These are phyloP conservation scores for Montipora foliosa DNA, from an alignment of 64 coral and sea anemone species.

Conservation along the genomic window DNA sequence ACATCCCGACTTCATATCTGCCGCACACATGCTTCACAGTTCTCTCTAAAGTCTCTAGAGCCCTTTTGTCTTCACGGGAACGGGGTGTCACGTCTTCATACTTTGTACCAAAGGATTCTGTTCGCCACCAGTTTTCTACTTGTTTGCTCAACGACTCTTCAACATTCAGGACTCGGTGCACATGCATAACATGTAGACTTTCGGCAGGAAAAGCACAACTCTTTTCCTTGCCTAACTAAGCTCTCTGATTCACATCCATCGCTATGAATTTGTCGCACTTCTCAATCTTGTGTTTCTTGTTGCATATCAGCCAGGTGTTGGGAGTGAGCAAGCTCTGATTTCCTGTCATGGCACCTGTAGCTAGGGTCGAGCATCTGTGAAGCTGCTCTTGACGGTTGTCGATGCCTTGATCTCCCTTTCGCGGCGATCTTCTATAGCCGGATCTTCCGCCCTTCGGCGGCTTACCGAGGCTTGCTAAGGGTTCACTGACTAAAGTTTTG, in stretches of 20 bases:
- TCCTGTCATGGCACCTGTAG: neutral
- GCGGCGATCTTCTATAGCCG: constrained; percentile 30
- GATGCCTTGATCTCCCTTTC: neutral
- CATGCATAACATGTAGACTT: too few species aligned
- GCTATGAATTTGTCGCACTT: constrained; percentile 51
- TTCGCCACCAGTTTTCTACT: too few species aligned
- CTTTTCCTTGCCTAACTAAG: constrained; percentile 53
- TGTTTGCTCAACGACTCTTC: too few species aligned
- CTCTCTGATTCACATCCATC: constrained; percentile 59
- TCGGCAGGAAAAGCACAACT: constrained; percentile 67
- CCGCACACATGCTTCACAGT: constrained; percentile 12
- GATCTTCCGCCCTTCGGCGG: neutral
- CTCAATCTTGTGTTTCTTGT: constrained; percentile 15
- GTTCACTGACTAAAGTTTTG: constrained; percentile 11
- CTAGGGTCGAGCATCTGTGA: constrained; percentile 17
- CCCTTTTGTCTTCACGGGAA: too few species aligned
- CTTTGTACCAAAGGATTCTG: too few species aligned
- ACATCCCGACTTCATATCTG: too few species aligned
- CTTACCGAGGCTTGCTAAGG: neutral
- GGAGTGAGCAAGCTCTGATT: neutral
- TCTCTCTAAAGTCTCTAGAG: neutral
- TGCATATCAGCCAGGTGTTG: constrained; percentile 38
- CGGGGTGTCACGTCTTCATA: too few species aligned
- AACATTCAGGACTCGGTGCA: too few species aligned
- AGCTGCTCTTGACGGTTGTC: neutral